A percentile compares a stretch with the other conserved stretches of the same genome.
Evolutionary conservation across 2,888 invertebrate species (phyloP).

Genomic region (Sarcophaga subvicina): DNA sequence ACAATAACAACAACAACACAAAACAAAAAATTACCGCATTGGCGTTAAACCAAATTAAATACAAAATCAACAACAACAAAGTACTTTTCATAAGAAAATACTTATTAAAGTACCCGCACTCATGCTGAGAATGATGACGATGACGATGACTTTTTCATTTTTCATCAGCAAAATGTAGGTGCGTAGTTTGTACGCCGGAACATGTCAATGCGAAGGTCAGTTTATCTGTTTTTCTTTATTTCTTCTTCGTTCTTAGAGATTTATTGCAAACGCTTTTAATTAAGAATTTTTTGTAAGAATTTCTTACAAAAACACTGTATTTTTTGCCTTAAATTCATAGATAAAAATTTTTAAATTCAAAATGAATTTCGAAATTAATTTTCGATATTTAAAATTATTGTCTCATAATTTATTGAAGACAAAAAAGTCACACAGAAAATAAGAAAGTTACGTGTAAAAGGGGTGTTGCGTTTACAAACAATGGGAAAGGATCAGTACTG

Average conservation of each 20-base stretch:
- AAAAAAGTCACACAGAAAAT: too few species aligned
- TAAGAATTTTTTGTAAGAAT: neutral
- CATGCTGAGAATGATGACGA: neutral
- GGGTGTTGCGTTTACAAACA: too few species aligned
- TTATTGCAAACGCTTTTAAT: neutral
- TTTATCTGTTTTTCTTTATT: conserved; percentile 28
- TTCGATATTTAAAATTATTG: too few species aligned
- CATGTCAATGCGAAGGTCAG: conserved; percentile 61
- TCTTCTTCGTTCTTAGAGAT: conserved; percentile 11
- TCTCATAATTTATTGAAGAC: too few species aligned
- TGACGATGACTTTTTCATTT: neutral
- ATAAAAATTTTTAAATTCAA: too few species aligned
- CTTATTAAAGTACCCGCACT: neutral
- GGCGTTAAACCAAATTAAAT: conserved; percentile 41
- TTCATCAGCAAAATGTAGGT: neutral
- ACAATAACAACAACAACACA: neutral
- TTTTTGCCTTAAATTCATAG: too few species aligned
- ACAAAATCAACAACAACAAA: neutral
- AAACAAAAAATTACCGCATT: conserved; percentile 16
- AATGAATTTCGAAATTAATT: too few species aligned
- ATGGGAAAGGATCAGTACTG: too few species aligned
- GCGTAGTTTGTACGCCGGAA: conserved; percentile 47
- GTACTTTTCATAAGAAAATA: conserved; percentile 21
- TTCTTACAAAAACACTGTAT: too few species aligned
- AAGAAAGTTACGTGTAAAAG: too few species aligned